Base-by-base conservation (phyloP, 2,888 invertebrate genomes). In the Mechanitis mazaeus region DNA sequence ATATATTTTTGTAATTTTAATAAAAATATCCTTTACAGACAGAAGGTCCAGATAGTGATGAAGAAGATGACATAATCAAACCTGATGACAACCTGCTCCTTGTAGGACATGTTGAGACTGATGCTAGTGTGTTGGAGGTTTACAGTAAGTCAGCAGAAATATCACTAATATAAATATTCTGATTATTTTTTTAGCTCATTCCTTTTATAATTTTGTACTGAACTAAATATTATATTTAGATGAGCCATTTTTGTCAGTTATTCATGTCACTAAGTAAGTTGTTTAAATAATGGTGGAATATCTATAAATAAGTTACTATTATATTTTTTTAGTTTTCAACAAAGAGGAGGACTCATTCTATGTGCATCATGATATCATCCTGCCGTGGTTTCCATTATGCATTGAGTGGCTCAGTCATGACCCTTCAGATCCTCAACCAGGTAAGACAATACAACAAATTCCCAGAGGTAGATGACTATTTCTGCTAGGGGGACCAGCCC, bases 361-460 rank as follows among this genome's bases (percentile, higher is more conserved):
- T 77, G 95, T 97, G 2, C 98, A 98, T 80, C 98, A 99, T 79
- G 98, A 99, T 83, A 93, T 97, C 64, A 87, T 97, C 33, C 85
- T 99, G 64, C 95, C 97, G 0, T 94, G 96, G 70, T 96, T 96
- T 79, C 98, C 98, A 0, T 89, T 99, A 11, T 96, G 97, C 74
- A 92, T 98, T 58, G 98, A 98, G 82, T 97, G 98, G 96, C 88
- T 99, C 62, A 95, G 95, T 81, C 96, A 95, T 79, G 97, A 98
- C 81, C 94, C 96, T 0, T 92, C 83, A 2, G 94, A 95, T 67
- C 92, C 94, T 46, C 85, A 87, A 63, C 91, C 93, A 64, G 95
- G 94, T 92, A 76, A 75, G 64, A 35, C 54, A 3, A 42, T 42
- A 11, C 42, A 42, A 9, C 9, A 42, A 42, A 42, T 9, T 42